Percentiles rank a stretch among this genome's conserved stretches.
These are phyloP conservation scores for Nyctalus aviator DNA, from an alignment of 2,797 vertebrate genomes.

Conservation along the genomic window DNA sequence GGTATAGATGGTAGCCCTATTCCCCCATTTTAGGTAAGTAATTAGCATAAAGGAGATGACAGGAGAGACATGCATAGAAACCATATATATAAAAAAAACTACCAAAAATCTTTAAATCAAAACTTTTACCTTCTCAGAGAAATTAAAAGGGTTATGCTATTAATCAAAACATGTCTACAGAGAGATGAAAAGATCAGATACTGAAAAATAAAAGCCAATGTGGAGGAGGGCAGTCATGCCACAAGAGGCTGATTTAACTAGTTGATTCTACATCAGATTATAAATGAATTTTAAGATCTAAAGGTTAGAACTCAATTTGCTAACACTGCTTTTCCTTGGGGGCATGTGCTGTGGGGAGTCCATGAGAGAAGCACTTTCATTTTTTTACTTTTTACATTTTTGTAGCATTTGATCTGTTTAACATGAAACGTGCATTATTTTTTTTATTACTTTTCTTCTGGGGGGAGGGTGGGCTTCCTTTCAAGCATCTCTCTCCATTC, in stretches of 20 bases:
- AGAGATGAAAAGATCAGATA: constrained; percentile 50
- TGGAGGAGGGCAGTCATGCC: neutral
- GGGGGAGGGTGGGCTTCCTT: neutral
- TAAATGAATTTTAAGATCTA: neutral
- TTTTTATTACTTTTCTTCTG: neutral
- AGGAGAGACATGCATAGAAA: neutral
- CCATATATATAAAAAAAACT: neutral
- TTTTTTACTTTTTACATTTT: constrained; percentile 12
- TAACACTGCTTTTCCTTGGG: neutral
- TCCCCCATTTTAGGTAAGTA: neutral
- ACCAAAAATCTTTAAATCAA: neutral
- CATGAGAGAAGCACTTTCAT: neutral
- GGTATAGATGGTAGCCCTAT: neutral
- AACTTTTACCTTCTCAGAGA: constrained; percentile 32
- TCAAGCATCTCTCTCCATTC: constrained; percentile 16
- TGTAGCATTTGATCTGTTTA: constrained; percentile 15
- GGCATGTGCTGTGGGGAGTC: neutral
- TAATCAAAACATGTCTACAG: constrained; percentile 44
- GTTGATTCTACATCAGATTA: neutral
- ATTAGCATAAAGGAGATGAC: neutral
- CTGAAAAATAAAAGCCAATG: neutral
- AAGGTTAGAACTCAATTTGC: constrained; percentile 1
- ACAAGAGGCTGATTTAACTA: neutral
- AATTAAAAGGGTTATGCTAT: constrained; percentile 47
- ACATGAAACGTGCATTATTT: neutral